Conservation (phyloP, 2,797 vertebrate species). For the Perodicticus potto region DNA sequence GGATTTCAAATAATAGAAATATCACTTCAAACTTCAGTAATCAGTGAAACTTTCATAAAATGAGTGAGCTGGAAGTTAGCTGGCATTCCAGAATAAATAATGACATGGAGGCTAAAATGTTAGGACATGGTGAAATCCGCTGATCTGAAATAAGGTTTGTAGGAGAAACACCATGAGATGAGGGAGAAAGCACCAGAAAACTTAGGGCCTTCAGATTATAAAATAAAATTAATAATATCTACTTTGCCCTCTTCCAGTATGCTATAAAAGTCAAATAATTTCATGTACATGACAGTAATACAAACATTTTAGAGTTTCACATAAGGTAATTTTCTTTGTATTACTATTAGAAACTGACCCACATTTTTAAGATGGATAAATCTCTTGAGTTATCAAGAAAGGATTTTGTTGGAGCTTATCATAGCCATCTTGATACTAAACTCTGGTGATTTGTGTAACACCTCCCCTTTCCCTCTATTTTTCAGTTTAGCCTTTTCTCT, state of each 20-base stretch:
- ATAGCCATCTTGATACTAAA: not conserved
- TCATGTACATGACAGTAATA: not conserved
- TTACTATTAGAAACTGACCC: not conserved
- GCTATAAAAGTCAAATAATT: conserved; percentile 22
- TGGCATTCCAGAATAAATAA: not conserved
- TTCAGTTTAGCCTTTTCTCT: not conserved
- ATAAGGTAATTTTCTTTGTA: conserved; percentile 42
- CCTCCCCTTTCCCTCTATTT: not conserved
- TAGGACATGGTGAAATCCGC: not conserved
- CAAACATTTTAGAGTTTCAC: not conserved
- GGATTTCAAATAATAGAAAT: not conserved
- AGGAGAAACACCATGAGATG: not conserved
- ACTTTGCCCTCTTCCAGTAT: not conserved
- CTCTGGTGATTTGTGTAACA: not conserved
- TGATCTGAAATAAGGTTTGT: not conserved
- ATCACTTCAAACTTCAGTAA: not conserved
- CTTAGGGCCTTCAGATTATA: not conserved
- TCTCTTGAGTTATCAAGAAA: not conserved
- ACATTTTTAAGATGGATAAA: conserved; percentile 39
- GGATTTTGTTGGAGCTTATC: not conserved
- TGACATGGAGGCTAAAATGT: not conserved
- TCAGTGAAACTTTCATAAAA: not conserved
- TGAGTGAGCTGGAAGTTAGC: not conserved
- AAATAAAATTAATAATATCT: conserved; percentile 36
- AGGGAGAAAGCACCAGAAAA: not conserved